These are phyloP conservation scores for Sarcophaga rosellei DNA, from an alignment of 2,888 invertebrate species.

Conservation along the genomic window DNA sequence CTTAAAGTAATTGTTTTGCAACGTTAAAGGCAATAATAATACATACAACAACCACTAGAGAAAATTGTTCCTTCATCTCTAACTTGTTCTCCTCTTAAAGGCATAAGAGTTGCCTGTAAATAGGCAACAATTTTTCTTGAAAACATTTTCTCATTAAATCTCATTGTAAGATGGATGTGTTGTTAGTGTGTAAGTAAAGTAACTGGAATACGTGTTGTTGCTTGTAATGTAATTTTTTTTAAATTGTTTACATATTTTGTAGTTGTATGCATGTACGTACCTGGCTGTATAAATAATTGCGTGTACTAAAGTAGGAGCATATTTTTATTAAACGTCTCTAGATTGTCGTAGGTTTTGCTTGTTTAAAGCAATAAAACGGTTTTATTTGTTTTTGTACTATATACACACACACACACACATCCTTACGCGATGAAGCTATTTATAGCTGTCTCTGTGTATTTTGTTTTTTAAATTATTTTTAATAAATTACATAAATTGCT, in stretches of 20 bases:
- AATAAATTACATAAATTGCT: slow-evolving; percentile 63
- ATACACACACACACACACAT: neutral
- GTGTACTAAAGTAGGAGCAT: neutral
- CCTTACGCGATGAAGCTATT: neutral
- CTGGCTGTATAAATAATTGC: neutral
- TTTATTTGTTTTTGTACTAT: slow-evolving; percentile 49
- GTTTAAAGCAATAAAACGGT: slow-evolving; percentile 50
- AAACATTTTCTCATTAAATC: neutral
- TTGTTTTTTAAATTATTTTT: slow-evolving; percentile 68
- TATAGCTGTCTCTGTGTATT: slow-evolving; percentile 2
- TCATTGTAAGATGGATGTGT: neutral
- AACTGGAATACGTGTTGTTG: neutral
- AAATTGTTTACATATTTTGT: neutral
- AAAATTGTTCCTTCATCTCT: neutral
- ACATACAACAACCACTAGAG: neutral
- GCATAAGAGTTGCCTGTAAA: neutral
- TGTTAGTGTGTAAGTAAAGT: neutral
- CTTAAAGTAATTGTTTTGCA: neutral
- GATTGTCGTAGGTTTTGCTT: neutral
- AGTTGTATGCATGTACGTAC: neutral
- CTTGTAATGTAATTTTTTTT: neutral
- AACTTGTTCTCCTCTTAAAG: neutral
- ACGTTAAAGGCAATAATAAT: neutral
- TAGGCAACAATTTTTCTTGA: neutral
- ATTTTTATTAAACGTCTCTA: neutral